These are phyloP conservation scores for Lasioglossum oenotherae DNA, from an alignment of 2,888 invertebrate species.

Conservation along the genomic window DNA sequence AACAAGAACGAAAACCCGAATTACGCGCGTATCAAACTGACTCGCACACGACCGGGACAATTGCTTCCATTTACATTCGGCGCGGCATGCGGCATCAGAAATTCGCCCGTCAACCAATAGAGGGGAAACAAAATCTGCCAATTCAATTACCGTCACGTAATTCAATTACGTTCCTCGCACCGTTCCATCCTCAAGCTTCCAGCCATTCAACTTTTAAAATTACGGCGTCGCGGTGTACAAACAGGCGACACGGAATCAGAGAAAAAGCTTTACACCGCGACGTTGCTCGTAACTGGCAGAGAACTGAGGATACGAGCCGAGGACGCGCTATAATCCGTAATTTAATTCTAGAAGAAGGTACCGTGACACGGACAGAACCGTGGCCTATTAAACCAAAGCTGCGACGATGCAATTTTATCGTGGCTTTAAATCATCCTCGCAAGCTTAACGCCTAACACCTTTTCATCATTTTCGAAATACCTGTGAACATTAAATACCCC, in stretches of 20 bases:
- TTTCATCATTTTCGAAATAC: conserved; percentile 28
- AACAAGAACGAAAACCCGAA: neutral
- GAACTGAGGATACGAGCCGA: conserved; percentile 43
- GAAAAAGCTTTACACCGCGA: conserved; percentile 16
- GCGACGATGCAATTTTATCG: conserved; percentile 19
- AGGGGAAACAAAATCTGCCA: neutral
- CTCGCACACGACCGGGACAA: neutral
- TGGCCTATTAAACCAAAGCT: conserved; percentile 50
- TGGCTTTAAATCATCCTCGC: conserved; percentile 22
- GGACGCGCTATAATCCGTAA: conserved; percentile 48
- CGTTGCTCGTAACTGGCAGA: conserved; percentile 30
- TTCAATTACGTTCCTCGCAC: conserved; percentile 10
- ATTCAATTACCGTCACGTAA: conserved; percentile 25
- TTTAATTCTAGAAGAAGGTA: conserved; percentile 61
- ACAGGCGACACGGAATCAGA: neutral
- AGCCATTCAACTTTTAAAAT: conserved; percentile 5
- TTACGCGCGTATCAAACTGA: neutral
- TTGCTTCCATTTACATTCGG: neutral
- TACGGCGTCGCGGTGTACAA: neutral
- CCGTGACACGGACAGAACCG: conserved; percentile 55
- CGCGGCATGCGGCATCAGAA: neutral
- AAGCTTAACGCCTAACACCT: neutral
- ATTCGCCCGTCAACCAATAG: neutral
- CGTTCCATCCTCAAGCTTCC: neutral
- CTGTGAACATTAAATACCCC: neutral